Evolutionary conservation across 2,888 invertebrate genomes (phyloP).

Genomic region (Ormyrus labotus): DNA sequence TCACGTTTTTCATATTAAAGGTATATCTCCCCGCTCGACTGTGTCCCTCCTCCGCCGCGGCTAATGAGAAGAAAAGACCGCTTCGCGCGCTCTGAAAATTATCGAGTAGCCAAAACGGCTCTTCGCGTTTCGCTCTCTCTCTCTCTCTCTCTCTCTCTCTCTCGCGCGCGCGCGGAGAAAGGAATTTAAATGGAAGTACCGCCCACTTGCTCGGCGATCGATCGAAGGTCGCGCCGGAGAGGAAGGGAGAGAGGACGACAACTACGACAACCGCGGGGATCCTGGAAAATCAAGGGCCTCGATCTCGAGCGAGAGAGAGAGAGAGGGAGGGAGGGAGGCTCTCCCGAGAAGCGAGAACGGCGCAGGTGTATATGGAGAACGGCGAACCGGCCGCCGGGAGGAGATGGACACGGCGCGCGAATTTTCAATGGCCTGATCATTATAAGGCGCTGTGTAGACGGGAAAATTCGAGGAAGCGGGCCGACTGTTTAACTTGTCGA

Average conservation of each 20-base stretch:
- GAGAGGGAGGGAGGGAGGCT: too few species aligned
- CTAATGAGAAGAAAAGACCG: constrained; percentile 49
- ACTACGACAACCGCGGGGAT: constrained; percentile 50
- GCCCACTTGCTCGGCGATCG: constrained; percentile 56
- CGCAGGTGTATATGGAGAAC: constrained; percentile 32
- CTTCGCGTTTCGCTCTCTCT: constrained; percentile 11
- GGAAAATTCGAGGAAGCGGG: neutral
- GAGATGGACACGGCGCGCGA: constrained; percentile 47
- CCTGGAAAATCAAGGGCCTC: constrained; percentile 57
- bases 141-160: neutral
- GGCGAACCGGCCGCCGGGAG: neutral
- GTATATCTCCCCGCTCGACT: constrained; percentile 7
- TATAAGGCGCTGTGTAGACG: constrained; percentile 28
- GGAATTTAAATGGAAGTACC: constrained; percentile 60
- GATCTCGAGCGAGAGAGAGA: constrained; percentile 48
- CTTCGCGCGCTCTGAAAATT: constrained; percentile 48
- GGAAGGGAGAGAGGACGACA: constrained; percentile 38
- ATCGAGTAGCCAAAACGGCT: constrained; percentile 43
- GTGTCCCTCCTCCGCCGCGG: neutral
- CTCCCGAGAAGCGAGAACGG: constrained; percentile 51
- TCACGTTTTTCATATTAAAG: constrained; percentile 44
- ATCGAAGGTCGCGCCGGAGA: constrained; percentile 54
- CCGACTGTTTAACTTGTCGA: neutral
- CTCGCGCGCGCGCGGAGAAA: neutral
- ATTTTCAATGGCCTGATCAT: constrained; percentile 53